Evolutionary conservation across 2,888 invertebrate genomes (phyloP).

Genomic region (Himalopsyche tibetana): DNA sequence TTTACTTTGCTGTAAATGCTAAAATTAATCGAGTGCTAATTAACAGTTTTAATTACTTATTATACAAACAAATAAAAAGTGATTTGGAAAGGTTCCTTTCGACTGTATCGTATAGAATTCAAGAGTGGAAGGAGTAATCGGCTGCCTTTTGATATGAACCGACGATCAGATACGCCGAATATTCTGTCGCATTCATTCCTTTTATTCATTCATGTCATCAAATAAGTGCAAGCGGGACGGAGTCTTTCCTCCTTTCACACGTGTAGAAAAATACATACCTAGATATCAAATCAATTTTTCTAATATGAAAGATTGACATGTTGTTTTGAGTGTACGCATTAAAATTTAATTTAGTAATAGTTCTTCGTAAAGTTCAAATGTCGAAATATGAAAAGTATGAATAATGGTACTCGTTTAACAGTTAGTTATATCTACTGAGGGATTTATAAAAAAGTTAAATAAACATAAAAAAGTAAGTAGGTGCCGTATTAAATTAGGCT

Average conservation of each 20-base stretch:
- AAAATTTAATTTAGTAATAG: not conserved
- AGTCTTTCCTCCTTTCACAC: not conserved
- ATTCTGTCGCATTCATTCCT: not conserved
- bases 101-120: not conserved
- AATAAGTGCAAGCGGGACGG: not conserved
- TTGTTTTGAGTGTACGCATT: constrained; percentile 10
- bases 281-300: constrained; percentile 23
- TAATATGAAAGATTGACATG: constrained; percentile 28
- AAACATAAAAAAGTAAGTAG: too few relatives aligned
- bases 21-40: too few relatives aligned
- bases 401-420: constrained; percentile 2
- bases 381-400: not conserved
- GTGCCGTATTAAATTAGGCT: too few relatives aligned
- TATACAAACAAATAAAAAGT: too few relatives aligned
- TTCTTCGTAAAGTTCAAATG: constrained; percentile 2
- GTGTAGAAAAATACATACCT: not conserved
- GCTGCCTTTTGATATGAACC: constrained; percentile 47
- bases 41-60: too few relatives aligned
- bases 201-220: not conserved
- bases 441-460: too few relatives aligned
- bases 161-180: not conserved
- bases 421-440: not conserved
- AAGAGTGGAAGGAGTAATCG: constrained; percentile 27
- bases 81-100: not conserved
- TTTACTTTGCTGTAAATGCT: too few relatives aligned